phyloP scores from a whole-genome alignment of 2,888 invertebrate species.

The Torymus aiolomorphi region DNA sequence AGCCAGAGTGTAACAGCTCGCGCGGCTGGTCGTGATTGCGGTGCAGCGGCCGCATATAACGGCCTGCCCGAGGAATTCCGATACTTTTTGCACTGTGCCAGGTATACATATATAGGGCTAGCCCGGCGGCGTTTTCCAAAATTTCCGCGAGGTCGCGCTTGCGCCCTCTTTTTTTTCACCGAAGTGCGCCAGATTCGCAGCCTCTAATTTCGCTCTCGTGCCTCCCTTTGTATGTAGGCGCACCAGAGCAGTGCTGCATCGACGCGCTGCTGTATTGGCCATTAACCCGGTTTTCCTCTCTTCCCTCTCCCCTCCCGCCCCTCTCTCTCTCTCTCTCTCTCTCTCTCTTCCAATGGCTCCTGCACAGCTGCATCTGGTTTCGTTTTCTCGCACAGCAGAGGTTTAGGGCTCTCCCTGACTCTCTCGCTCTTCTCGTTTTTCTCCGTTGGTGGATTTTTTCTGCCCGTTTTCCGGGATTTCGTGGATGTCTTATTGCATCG shows the following conservation, averaged over 20 bases:
- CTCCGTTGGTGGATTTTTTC: neutral
- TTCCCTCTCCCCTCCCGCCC: too few species aligned
- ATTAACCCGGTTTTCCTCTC: conserved; percentile 25
- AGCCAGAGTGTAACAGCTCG: neutral
- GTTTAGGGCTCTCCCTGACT: neutral
- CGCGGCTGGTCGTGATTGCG: neutral
- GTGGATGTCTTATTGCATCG: too few species aligned
- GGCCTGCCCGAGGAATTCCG: too few species aligned
- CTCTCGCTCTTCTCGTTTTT: neutral
- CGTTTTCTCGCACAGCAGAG: too few species aligned
- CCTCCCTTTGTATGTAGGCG: too few species aligned
- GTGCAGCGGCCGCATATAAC: neutral
- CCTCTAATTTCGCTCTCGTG: conserved; percentile 7
- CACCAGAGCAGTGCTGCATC: too few species aligned
- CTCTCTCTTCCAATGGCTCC: too few species aligned
- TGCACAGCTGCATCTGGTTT: conserved; percentile 6
- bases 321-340: too few species aligned
- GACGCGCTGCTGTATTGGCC: neutral
- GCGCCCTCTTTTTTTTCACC: neutral
- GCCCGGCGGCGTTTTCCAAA: neutral
- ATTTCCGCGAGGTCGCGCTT: neutral
- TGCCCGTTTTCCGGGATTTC: neutral
- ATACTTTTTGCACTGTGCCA: too few species aligned
- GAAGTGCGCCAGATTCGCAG: neutral
- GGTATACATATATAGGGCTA: too few species aligned